A percentile compares a stretch with the other conserved stretches of the same genome.
Evolutionary conservation across 2,888 invertebrate genomes (phyloP).

Genomic region (Bimastos eiseni): DNA sequence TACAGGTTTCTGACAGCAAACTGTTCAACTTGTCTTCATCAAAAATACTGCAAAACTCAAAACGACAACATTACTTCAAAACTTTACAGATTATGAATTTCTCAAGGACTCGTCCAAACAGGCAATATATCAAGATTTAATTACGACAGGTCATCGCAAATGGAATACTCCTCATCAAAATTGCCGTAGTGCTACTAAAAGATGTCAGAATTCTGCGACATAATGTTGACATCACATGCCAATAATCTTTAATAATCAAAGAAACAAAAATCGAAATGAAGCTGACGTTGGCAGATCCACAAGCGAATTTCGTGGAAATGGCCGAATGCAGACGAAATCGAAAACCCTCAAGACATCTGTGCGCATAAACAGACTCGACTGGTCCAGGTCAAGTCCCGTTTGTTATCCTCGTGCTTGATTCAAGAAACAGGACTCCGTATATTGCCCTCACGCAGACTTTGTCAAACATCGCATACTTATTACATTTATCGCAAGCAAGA

Average conservation of each 20-base stretch:
- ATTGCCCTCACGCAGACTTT: not conserved
- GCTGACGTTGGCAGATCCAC: not conserved
- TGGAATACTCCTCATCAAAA: not conserved
- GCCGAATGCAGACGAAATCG: not conserved
- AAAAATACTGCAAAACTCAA: conserved; percentile 13
- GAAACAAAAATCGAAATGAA: not conserved
- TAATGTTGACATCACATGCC: not conserved
- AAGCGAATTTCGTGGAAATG: not conserved
- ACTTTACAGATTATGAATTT: not conserved
- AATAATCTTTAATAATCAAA: not conserved
- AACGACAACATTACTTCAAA: not conserved
- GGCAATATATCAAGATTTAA: conserved; percentile 1
- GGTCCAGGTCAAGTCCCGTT: not conserved
- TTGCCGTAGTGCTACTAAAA: not conserved
- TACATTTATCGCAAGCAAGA: not conserved
- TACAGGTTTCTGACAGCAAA: not conserved
- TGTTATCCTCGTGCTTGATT: not conserved
- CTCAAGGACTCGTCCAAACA: not conserved
- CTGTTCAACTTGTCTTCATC: not conserved
- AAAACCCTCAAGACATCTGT: not conserved
- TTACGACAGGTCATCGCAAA: not conserved
- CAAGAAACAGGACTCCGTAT: not conserved
- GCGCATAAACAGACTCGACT: not conserved
- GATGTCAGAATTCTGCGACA: not conserved
- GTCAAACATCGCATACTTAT: not conserved